phyloP scores from a whole-genome alignment of 2,888 invertebrate genomes.

The Galerucella pusilla region DNA sequence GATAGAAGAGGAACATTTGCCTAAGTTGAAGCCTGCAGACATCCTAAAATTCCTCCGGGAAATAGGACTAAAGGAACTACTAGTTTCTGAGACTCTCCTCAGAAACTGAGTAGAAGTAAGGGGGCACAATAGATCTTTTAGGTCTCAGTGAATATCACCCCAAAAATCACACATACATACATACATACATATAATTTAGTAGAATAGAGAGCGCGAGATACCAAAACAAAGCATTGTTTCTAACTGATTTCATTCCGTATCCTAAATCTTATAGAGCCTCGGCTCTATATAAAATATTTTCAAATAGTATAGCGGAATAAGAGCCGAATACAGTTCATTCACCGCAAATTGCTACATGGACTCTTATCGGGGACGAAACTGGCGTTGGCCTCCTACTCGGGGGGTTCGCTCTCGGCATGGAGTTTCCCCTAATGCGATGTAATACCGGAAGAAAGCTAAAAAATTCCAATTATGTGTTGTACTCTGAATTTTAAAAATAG shows the following conservation, averaged over 20 bases:
- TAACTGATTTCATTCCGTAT: neutral
- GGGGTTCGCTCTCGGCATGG: neutral
- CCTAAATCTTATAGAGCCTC: neutral
- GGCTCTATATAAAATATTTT: conserved; percentile 1
- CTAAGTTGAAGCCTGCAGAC: too few relatives aligned
- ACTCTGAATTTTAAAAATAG: neutral
- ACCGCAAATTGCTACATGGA: conserved; percentile 7
- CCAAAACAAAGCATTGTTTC: neutral
- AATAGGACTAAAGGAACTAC: too few relatives aligned
- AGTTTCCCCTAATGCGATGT: neutral
- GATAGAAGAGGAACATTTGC: too few relatives aligned
- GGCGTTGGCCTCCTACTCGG: neutral
- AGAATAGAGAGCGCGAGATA: neutral
- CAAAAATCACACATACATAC: too few relatives aligned
- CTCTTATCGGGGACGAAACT: neutral
- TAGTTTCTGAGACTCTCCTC: too few relatives aligned
- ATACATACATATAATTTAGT: neutral
- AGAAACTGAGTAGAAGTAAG: too few relatives aligned
- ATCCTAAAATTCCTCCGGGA: too few relatives aligned
- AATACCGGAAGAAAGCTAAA: neutral
- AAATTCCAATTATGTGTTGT: neutral
- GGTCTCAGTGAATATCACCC: too few relatives aligned
- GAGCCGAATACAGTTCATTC: conserved; percentile 4
- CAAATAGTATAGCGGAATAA: neutral
- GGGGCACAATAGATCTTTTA: too few relatives aligned